These are phyloP conservation scores for Gymnothorax reevesii DNA, from an alignment of 2,797 vertebrate genomes.

Conservation along the genomic window DNA sequence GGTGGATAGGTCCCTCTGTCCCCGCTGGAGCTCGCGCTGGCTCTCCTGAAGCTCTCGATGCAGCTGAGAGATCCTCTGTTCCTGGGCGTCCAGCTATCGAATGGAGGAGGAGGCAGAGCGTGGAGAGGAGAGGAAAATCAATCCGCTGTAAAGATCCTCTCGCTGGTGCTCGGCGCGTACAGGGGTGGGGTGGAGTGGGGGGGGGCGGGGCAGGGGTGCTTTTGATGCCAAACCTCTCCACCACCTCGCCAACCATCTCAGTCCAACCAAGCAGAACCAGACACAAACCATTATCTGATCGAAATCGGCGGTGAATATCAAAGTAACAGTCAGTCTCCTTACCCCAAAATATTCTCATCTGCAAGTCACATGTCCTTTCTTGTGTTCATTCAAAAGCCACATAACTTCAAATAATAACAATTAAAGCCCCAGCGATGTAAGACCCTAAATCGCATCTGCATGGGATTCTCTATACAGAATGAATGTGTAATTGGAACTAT, in stretches of 20 bases:
- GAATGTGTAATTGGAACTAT: not conserved
- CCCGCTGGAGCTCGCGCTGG: constrained; percentile 76
- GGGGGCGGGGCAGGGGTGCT: not conserved
- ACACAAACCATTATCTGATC: not conserved
- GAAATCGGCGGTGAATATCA: not conserved
- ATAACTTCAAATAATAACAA: not conserved
- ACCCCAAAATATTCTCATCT: not conserved
- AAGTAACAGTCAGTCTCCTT: not conserved
- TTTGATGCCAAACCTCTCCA: not conserved
- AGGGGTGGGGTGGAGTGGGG: not conserved
- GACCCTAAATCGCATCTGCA: not conserved
- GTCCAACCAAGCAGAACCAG: not conserved
- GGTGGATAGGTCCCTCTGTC: constrained; percentile 64
- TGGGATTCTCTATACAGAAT: not conserved
- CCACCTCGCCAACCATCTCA: not conserved
- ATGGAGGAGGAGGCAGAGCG: constrained; percentile 84
- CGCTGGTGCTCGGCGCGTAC: constrained; percentile 51
- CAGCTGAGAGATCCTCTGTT: constrained; percentile 85
- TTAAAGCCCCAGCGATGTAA: not conserved
- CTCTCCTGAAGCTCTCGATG: constrained; percentile 80
- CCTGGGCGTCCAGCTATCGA: constrained; percentile 90
- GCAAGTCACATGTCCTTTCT: not conserved
- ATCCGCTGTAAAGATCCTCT: constrained; percentile 74
- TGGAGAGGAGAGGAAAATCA: constrained; percentile 83
- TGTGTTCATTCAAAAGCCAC: not conserved